These are phyloP conservation scores for Alectura lathami DNA, from an alignment of 2,113 vertebrate species.

Conservation along the genomic window DNA sequence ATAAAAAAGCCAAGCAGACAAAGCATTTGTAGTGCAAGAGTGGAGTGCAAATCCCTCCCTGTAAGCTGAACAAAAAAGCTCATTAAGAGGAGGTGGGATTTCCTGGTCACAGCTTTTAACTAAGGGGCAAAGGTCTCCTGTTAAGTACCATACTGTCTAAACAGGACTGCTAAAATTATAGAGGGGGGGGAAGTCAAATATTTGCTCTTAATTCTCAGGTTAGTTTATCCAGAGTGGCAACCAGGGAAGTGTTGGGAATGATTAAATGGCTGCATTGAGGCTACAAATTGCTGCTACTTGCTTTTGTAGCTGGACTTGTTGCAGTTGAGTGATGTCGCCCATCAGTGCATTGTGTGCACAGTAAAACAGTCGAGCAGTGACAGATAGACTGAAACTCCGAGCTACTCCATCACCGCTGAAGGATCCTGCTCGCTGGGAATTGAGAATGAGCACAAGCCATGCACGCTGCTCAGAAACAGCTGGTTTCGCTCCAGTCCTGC, in stretches of 20 bases:
- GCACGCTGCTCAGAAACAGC: conserved; percentile 28
- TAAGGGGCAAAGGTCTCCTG: conserved; percentile 79
- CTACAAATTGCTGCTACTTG: conserved; percentile 77
- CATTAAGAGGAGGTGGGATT: conserved; percentile 78
- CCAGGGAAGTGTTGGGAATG: conserved; percentile 64
- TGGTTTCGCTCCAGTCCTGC: neutral
- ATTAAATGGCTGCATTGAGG: conserved; percentile 67
- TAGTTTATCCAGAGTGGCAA: conserved; percentile 65
- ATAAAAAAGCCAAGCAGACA: conserved; percentile 74
- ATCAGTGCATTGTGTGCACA: conserved; percentile 83
- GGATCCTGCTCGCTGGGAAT: conserved; percentile 74
- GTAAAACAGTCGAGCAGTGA: conserved; percentile 84
- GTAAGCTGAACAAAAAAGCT: conserved; percentile 76
- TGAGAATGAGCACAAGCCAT: conserved; percentile 61
- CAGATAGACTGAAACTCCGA: conserved; percentile 78
- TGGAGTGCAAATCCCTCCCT: conserved; percentile 63
- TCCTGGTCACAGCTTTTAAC: conserved; percentile 80
- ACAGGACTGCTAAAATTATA: conserved; percentile 74
- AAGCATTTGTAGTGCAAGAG: conserved; percentile 71
- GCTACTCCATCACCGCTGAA: conserved; percentile 76
- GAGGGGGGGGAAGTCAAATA: conserved; percentile 69
- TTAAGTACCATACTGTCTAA: conserved; percentile 78
- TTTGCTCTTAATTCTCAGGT: conserved; percentile 75
- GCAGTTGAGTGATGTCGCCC: conserved; percentile 80
- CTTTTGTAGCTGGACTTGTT: conserved; percentile 76